Base-by-base conservation (phyloP, 2,888 invertebrate species). In the Leucophenga montana region DNA sequence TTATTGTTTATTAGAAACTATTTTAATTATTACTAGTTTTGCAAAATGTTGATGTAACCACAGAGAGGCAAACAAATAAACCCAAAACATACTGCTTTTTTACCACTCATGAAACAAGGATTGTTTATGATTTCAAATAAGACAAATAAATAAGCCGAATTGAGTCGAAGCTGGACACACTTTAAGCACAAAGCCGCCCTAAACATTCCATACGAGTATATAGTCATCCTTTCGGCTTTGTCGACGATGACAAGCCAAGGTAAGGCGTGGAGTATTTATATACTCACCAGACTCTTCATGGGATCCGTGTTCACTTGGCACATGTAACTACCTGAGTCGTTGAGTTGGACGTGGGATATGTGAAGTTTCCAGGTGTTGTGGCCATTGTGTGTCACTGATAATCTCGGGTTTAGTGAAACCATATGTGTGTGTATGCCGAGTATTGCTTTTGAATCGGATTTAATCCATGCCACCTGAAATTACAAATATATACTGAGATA, bases 311-410 rank as follows among this genome's bases (percentile, higher is more conserved):
- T 96, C 85, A 96, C 94, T 90, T 97, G 97, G 89, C 96, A 97
- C 96, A 97, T 97, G 90, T 97, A 97, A 66, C 95, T 95, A 82
- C 97, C 97, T 39, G 95, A 95, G 90, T 97, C 97, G 88, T 95
- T 95, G 85, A 95, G 93, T 89, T 96, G 95, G 74, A 97, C 96
- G 88, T 95, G 95, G 85, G 93, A 93, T 88, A 97, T 95, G 90
- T 95, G 94, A 84, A 97, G 91, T 89, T 95, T 95, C 97, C 97
- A 97, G 81, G 96, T 95, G 89, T 96, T 95, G 90, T 96, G 95
- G 80, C 96, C 96, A 89, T 96, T 96, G 90, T 96, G 96, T 73
- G 95, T 95, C 84, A 96, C 96, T 68, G 94, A 93, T 81, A 96
- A 92, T 66, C 96, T 92, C 71, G 94, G 93, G 90, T 96, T 96